Conservation (phyloP, 1,140 invertebrate species). For the Tetramorium parvispinum region DNA sequence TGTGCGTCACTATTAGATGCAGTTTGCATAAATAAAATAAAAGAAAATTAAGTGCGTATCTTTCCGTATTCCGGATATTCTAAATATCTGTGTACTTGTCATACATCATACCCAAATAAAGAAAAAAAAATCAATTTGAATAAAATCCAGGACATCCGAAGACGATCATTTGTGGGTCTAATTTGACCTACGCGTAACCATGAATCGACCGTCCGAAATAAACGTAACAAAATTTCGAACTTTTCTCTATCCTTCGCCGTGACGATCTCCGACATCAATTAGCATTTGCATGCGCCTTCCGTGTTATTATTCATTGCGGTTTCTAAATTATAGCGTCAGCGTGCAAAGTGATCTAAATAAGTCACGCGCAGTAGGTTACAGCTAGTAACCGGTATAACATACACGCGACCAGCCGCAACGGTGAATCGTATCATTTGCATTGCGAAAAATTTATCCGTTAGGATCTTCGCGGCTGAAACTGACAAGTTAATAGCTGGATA, state of each 20-base stretch:
- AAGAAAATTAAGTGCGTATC: background rate
- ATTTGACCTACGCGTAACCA: slow-evolving; percentile 74
- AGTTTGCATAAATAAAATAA: background rate
- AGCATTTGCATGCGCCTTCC: slow-evolving; percentile 14
- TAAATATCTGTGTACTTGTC: background rate
- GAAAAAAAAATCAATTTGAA: background rate
- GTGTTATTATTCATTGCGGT: slow-evolving; percentile 55
- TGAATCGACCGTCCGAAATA: slow-evolving; percentile 72
- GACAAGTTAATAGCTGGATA: slow-evolving; percentile 50
- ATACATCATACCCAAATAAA: background rate
- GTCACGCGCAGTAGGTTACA: slow-evolving; percentile 56
- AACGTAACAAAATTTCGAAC: background rate
- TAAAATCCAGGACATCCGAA: background rate
- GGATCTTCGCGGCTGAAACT: slow-evolving; percentile 41
- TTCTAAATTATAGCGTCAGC: slow-evolving; percentile 59
- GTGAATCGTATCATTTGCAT: slow-evolving; percentile 60
- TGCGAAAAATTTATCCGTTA: slow-evolving; percentile 54
- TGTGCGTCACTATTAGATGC: background rate
- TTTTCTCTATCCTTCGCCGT: background rate
- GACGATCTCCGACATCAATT: slow-evolving; percentile 37
- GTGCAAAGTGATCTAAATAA: slow-evolving; percentile 60
- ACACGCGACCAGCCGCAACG: slow-evolving; percentile 48
- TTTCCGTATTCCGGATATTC: background rate
- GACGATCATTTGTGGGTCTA: background rate
- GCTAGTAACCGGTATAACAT: slow-evolving; percentile 49